Evolutionary conservation across 2,797 vertebrate genomes (phyloP).

Genomic region (Parambassis ranga): DNA sequence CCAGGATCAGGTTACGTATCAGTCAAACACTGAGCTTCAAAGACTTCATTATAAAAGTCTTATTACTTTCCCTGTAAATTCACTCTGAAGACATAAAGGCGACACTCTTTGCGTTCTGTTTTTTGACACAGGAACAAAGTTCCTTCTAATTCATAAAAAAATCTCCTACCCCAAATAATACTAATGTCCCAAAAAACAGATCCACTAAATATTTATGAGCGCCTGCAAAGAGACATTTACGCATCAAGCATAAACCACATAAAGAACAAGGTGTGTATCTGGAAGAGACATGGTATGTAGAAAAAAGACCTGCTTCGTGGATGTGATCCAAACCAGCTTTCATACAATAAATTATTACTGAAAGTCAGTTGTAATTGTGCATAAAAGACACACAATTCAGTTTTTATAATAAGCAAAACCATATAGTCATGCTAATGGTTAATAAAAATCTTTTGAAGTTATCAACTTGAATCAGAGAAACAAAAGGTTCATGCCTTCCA

Average conservation of each 20-base stretch:
- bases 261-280: constrained; percentile 31
- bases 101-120: too few species aligned
- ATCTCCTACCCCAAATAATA: too few species aligned
- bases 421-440: too few species aligned
- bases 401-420: too few species aligned
- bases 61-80: constrained; percentile 30
- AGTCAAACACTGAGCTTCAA: constrained; percentile 66
- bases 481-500: constrained; percentile 7
- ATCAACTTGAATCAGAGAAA: constrained; percentile 5
- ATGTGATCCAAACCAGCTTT: constrained; percentile 5
- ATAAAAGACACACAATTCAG: too few species aligned
- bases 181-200: background rate
- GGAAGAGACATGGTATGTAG: constrained; percentile 34
- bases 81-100: constrained; percentile 8
- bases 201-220: constrained; percentile 26
- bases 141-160: too few species aligned
- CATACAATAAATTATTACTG: background rate
- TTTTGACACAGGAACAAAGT: too few species aligned
- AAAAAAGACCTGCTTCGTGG: background rate
- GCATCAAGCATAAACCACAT: constrained; percentile 12
- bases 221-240: constrained; percentile 8
- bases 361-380: background rate
- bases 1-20: constrained; percentile 63
- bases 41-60: constrained; percentile 49
- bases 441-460: constrained; percentile 11